Evolutionary conservation across 2,797 vertebrate species (phyloP).

Genomic region (Setipinna tenuifilis): DNA sequence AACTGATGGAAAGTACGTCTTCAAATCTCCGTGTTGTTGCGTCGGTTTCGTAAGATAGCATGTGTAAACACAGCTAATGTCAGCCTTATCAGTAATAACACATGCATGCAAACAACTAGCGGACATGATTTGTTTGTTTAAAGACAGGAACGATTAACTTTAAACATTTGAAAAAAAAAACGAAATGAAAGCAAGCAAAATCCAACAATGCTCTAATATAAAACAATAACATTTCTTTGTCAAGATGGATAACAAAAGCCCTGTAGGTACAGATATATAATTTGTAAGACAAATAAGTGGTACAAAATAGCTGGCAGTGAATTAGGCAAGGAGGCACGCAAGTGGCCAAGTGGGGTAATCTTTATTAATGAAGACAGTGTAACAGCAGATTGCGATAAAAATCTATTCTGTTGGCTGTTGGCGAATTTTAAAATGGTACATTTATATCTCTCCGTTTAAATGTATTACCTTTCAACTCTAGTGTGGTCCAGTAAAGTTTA

Average conservation of each 20-base stretch:
- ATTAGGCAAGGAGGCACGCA: neutral
- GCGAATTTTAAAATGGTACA: neutral
- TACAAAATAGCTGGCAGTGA: neutral
- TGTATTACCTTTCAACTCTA: neutral
- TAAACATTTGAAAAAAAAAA: neutral
- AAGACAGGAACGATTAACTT: neutral
- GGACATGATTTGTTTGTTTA: neutral
- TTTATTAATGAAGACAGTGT: neutral
- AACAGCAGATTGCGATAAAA: neutral
- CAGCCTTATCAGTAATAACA: neutral
- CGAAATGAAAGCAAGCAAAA: neutral
- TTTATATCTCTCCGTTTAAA: neutral
- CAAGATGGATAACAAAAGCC: no score
- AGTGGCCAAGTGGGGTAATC: neutral
- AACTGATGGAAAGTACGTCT: slow-evolving; percentile 36
- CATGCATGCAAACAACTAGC: neutral
- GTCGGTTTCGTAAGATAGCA: neutral
- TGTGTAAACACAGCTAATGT: slow-evolving; percentile 9
- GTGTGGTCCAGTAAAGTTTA: neutral
- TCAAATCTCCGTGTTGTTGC: neutral
- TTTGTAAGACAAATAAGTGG: neutral
- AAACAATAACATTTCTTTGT: no score
- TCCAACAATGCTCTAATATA: neutral
- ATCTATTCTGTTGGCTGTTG: neutral
- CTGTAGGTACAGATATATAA: neutral